phyloP scores from a whole-genome alignment of 1,140 invertebrate genomes.

The Drosophila ohnishii region DNA sequence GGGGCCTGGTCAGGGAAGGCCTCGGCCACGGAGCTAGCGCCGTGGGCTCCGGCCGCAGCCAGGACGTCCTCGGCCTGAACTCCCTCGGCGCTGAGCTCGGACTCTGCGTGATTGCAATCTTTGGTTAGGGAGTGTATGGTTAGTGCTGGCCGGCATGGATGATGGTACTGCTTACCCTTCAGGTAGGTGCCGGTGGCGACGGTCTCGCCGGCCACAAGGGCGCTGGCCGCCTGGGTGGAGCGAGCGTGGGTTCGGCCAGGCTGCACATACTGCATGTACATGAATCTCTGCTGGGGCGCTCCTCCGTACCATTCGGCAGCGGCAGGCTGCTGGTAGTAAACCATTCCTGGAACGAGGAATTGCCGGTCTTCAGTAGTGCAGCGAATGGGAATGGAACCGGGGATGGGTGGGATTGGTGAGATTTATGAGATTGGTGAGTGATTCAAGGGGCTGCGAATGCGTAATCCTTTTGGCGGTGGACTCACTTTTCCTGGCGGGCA shows the following conservation, averaged over 20 bases:
- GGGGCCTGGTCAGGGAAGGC: conserved; percentile 75
- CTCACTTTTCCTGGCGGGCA: conserved; percentile 80
- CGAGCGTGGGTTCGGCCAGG: conserved; percentile 71
- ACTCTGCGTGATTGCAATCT: conserved; percentile 81
- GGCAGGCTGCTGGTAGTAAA: conserved; percentile 76
- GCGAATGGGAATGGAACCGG: background rate
- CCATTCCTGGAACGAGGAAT: conserved; percentile 78
- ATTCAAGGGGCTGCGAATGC: conserved; percentile 3
- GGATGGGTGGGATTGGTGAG: conserved; percentile 8
- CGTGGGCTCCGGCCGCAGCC: conserved; percentile 66
- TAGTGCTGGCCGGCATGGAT: conserved; percentile 17
- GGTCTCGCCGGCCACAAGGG: conserved; percentile 76
- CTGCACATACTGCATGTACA: conserved; percentile 82
- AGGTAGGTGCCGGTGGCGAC: conserved; percentile 81
- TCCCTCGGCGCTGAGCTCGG: conserved; percentile 55
- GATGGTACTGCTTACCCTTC: conserved; percentile 63
- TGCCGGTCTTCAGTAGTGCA: conserved; percentile 63
- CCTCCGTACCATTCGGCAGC: conserved; percentile 68
- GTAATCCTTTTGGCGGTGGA: conserved; percentile 44
- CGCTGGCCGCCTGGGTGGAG: conserved; percentile 75
- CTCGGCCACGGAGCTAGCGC: conserved; percentile 74
- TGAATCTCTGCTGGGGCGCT: conserved; percentile 75
- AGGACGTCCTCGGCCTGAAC: conserved; percentile 65
- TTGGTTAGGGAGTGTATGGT: conserved; percentile 62
- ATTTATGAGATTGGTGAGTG: conserved; percentile 5